Conservation (phyloP, 2,888 invertebrate species). For the Deladenus siricidicola region DNA sequence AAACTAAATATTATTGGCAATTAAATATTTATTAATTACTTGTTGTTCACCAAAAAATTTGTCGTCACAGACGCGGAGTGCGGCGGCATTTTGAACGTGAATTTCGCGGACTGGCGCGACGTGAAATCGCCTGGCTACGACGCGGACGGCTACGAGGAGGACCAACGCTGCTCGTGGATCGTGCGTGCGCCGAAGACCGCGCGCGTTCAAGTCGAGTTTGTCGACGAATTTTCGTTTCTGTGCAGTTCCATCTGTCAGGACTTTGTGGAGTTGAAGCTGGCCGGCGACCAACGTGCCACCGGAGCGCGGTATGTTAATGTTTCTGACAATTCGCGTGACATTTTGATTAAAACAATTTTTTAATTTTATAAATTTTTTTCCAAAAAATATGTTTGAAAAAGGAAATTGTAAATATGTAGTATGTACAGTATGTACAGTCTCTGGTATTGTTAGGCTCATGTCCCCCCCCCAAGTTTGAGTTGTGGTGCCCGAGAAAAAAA, state of each 20-base stretch:
- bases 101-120: constrained; percentile 12
- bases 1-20: no score
- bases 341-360: not conserved
- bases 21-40: no score
- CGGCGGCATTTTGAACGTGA: constrained; percentile 35
- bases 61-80: constrained; percentile 49
- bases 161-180: constrained; percentile 49
- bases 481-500: no score
- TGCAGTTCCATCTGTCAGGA: constrained; percentile 51
- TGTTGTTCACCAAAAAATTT: no score
- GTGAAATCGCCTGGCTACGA: constrained; percentile 32
- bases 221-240: constrained; percentile 50
- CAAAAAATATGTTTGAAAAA: no score
- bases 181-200: constrained; percentile 25
- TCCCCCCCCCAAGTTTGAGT: no score
- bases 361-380: not conserved
- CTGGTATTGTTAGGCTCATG: no score
- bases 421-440: no score
- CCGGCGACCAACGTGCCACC: constrained; percentile 43
- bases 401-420: no score
- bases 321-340: not conserved
- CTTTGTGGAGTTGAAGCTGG: constrained; percentile 47
- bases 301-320: constrained; percentile 50
- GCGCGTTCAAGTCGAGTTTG: constrained; percentile 44
- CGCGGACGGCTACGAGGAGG: constrained; percentile 30